These are phyloP conservation scores for Tribolium freemani DNA, from an alignment of 2,888 invertebrate species.

Conservation along the genomic window DNA sequence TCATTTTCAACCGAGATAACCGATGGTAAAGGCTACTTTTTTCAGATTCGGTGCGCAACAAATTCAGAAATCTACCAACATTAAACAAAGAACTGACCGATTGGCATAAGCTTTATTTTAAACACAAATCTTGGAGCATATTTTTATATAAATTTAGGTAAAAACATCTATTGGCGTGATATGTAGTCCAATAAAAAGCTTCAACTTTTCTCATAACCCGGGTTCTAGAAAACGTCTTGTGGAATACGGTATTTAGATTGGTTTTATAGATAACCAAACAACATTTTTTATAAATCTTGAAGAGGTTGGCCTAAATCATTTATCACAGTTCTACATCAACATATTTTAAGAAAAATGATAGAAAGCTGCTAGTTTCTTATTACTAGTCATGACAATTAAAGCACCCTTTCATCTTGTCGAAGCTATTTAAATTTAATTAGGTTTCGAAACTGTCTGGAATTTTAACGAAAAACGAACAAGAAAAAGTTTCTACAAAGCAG, in stretches of 20 bases:
- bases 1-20: conserved; percentile 13
- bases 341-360: no score
- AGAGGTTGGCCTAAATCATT: no score
- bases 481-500: no score
- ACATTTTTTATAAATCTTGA: neutral
- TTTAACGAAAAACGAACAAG: no score
- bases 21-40: neutral
- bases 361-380: no score
- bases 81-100: no score
- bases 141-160: neutral
- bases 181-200: neutral
- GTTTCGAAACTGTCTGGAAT: no score
- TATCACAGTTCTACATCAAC: no score
- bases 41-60: neutral
- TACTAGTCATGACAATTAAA: no score
- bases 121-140: neutral
- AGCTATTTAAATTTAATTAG: no score
- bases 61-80: neutral
- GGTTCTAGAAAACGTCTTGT: neutral
- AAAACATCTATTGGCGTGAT: neutral
- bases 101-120: neutral
- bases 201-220: neutral
- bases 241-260: neutral
- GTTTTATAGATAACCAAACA: neutral
- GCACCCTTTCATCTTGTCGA: no score